Conservation (phyloP, 37 sponge, comb jelly and placozoan species). For the Halisarca cf. caerulea region DNA sequence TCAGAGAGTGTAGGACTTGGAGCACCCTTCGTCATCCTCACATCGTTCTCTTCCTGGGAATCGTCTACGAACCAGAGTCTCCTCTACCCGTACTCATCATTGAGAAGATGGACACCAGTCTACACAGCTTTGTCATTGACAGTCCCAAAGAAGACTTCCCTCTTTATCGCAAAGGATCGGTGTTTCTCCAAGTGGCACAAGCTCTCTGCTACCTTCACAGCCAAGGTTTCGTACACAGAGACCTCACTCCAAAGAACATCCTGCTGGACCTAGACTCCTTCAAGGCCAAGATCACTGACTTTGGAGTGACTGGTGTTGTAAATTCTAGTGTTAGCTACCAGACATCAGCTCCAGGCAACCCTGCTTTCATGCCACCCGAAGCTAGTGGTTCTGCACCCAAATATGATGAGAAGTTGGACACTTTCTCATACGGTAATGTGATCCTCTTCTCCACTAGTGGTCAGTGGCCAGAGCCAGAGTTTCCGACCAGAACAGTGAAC, state of each 20-base stretch:
- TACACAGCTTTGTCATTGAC: background rate
- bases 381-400: background rate
- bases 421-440: slow-evolving; percentile 13
- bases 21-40: slow-evolving; percentile 13
- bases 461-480: slow-evolving; percentile 20
- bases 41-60: slow-evolving; percentile 19
- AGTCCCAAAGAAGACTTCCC: background rate
- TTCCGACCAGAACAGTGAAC: background rate
- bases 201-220: slow-evolving; percentile 1
- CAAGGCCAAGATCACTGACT: slow-evolving; percentile 19
- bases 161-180: background rate
- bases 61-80: background rate
- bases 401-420: slow-evolving; percentile 11
- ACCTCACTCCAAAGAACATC: slow-evolving; percentile 23
- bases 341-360: background rate
- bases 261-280: background rate
- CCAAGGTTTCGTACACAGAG: background rate
- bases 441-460: background rate
- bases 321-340: too few species aligned
- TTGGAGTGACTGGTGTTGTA: background rate
- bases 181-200: background rate
- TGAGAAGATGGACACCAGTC: slow-evolving; percentile 20
- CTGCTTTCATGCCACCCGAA: slow-evolving; percentile 29
- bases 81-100: background rate
- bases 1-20: background rate